phyloP scores from a whole-genome alignment of 1,140 invertebrate genomes.

The Maconellicoccus hirsutus region DNA sequence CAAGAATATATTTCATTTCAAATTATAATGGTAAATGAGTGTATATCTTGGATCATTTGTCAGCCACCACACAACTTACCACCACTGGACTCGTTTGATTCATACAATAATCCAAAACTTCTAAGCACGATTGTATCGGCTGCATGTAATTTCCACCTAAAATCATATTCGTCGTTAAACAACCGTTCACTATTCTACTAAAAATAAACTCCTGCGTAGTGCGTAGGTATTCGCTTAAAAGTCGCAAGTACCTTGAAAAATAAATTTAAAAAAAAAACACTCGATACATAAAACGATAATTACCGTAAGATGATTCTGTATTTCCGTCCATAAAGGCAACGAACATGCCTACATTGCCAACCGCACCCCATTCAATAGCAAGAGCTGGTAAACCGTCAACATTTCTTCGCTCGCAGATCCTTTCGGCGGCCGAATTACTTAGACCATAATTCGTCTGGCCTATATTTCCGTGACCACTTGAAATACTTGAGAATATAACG shows the following conservation, averaged over 20 bases:
- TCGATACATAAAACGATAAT: not conserved
- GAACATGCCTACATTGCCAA: slow-evolving; percentile 12
- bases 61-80: not conserved
- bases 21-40: too few relatives aligned
- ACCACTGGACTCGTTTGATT: not conserved
- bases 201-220: not conserved
- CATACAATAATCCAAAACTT: slow-evolving; percentile 1
- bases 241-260: not conserved
- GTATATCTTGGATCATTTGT: too few relatives aligned
- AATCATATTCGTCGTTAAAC: not conserved
- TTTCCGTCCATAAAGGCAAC: not conserved
- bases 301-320: not conserved
- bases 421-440: slow-evolving; percentile 29
- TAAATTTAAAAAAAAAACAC: not conserved
- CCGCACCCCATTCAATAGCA: slow-evolving; percentile 30
- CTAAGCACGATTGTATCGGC: not conserved
- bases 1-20: too few relatives aligned
- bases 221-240: not conserved
- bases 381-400: slow-evolving; percentile 26
- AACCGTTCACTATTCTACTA: not conserved
- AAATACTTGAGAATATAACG: slow-evolving; percentile 29
- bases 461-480: slow-evolving; percentile 28
- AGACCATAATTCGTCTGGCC: slow-evolving; percentile 29
- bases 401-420: slow-evolving; percentile 27
- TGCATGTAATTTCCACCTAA: not conserved